phyloP scores from a whole-genome alignment of 2,797 vertebrate genomes.

The Telmatherina bonti region DNA sequence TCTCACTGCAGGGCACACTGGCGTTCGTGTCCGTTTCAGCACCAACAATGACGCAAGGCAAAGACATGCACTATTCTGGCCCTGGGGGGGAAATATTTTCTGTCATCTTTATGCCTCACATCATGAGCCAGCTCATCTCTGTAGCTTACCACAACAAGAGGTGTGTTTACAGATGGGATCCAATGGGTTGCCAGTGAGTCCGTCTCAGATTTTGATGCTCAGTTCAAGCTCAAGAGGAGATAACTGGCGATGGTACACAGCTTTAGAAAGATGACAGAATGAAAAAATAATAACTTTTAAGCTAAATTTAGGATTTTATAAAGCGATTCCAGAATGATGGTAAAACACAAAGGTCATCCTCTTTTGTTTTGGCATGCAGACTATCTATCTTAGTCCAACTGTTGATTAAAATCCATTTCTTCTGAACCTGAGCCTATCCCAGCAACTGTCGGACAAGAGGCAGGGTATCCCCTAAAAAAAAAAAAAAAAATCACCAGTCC shows the following conservation, averaged over 20 bases:
- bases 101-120: slow-evolving; percentile 30
- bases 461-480: neutral
- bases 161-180: slow-evolving; percentile 19
- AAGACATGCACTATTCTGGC: slow-evolving; percentile 48
- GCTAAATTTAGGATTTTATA: neutral
- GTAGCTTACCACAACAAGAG: slow-evolving; percentile 17
- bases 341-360: neutral
- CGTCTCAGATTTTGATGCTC: slow-evolving; percentile 7
- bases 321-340: neutral
- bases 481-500: too few relatives aligned
- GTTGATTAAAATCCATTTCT: too few relatives aligned
- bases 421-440: too few relatives aligned
- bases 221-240: neutral
- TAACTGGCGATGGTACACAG: neutral
- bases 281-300: neutral
- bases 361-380: too few relatives aligned
- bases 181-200: neutral
- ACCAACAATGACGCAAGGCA: slow-evolving; percentile 59
- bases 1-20: slow-evolving; percentile 27
- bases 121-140: slow-evolving; percentile 34
- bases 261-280: neutral
- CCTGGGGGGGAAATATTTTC: slow-evolving; percentile 44
- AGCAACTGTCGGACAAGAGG: too few relatives aligned
- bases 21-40: slow-evolving; percentile 43
- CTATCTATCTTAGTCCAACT: too few relatives aligned